phyloP scores from a whole-genome alignment of 1,140 invertebrate genomes.

The Listronotus oregonensis region DNA sequence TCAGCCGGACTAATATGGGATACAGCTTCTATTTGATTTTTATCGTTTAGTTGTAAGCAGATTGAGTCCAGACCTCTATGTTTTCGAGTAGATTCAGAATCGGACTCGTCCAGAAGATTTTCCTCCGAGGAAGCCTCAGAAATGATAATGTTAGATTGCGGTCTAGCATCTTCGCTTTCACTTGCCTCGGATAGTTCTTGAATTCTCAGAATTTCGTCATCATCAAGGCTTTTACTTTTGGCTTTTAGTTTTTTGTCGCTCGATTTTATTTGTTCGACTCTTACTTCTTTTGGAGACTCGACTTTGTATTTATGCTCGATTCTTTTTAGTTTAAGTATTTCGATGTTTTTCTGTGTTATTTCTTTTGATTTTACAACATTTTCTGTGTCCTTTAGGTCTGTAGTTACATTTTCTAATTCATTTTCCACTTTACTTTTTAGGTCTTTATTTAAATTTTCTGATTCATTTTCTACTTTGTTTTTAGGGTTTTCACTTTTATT shows the following conservation, averaged over 20 bases:
- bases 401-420: too few relatives aligned
- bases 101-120: constrained; percentile 58
- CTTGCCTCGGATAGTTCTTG: constrained; percentile 59
- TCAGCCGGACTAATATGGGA: constrained; percentile 57
- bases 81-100: constrained; percentile 30
- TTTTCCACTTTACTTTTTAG: too few relatives aligned
- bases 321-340: constrained; percentile 33
- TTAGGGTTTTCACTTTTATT: constrained; percentile 7
- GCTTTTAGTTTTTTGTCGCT: constrained; percentile 37
- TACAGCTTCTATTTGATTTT: constrained; percentile 38
- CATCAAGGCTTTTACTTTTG: constrained; percentile 64
- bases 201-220: constrained; percentile 60
- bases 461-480: neutral
- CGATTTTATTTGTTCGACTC: constrained; percentile 49
- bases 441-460: too few relatives aligned
- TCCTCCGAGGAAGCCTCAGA: constrained; percentile 61
- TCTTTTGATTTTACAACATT: constrained; percentile 3
- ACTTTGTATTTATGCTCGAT: constrained; percentile 50
- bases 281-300: constrained; percentile 58
- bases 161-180: constrained; percentile 44
- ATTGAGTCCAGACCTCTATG: constrained; percentile 16
- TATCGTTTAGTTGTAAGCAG: constrained; percentile 52
- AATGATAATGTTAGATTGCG: constrained; percentile 57
- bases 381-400: constrained; percentile 11
- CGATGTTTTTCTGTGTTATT: constrained; percentile 5